phyloP scores from a whole-genome alignment of 2,797 vertebrate genomes.

The Spinus pinus region DNA sequence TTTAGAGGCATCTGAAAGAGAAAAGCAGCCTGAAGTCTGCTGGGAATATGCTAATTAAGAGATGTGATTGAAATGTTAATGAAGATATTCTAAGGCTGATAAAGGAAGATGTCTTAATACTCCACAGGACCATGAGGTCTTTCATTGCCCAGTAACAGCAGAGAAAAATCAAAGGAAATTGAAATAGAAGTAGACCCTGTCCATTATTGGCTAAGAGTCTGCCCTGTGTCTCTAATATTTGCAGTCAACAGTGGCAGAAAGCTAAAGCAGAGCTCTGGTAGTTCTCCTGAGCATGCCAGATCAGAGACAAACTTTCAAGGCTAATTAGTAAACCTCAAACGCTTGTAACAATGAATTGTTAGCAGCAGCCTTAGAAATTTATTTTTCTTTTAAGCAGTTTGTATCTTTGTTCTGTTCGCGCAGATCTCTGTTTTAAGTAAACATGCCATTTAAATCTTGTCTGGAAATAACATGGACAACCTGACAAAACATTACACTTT shows the following conservation, averaged over 20 bases:
- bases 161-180: background rate
- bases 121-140: background rate
- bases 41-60: conserved; percentile 39
- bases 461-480: background rate
- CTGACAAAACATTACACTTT: background rate
- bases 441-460: conserved; percentile 1
- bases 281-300: background rate
- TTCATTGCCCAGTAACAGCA: background rate
- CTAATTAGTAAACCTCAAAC: conserved; percentile 33
- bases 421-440: conserved; percentile 28
- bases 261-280: background rate
- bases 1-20: background rate
- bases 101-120: conserved; percentile 34
- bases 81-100: background rate
- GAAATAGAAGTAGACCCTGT: background rate
- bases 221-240: background rate
- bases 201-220: background rate
- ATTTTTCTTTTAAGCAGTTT: conserved; percentile 24
- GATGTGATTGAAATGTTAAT: conserved; percentile 32
- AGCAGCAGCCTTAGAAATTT: background rate
- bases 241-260: background rate
- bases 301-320: background rate
- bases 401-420: background rate
- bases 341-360: background rate
- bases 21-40: background rate